phyloP scores from a whole-genome alignment of 64 coral and sea anemone genomes.

The Stichodactyla helianthus region DNA sequence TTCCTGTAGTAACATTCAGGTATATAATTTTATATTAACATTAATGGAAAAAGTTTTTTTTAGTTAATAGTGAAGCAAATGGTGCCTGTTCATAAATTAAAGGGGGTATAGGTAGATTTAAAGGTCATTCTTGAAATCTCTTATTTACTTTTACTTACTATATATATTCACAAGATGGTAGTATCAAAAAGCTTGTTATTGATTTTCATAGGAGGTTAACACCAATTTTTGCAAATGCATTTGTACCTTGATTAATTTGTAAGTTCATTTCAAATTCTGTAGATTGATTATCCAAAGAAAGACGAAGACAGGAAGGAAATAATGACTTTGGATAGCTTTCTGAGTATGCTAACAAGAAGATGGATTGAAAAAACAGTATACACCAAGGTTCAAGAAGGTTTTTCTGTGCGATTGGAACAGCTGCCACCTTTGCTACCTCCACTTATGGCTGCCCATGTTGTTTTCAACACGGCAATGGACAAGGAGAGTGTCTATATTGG shows the following conservation, averaged over 20 bases:
- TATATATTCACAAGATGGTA: too few relatives aligned
- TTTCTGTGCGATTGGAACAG: background rate
- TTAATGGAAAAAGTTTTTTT: background rate
- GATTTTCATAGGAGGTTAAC: background rate
- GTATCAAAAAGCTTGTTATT: background rate
- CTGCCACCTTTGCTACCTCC: conserved; percentile 6
- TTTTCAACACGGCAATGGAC: background rate
- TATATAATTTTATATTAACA: background rate
- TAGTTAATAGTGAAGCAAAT: background rate
- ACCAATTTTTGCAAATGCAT: background rate
- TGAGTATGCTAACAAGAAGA: background rate
- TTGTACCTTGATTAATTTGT: background rate
- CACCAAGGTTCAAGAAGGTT: background rate
- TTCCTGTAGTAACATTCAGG: conserved; percentile 12
- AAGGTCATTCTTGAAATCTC: too few relatives aligned
- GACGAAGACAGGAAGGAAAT: background rate
- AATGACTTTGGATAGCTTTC: background rate
- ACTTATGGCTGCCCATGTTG: background rate
- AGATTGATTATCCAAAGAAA: background rate
- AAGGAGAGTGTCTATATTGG: conserved; percentile 14
- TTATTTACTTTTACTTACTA: too few relatives aligned
- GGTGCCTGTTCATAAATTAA: too few relatives aligned
- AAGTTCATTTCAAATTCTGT: background rate
- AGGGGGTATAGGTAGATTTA: too few relatives aligned
- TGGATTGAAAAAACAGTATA: conserved; percentile 1